Percentiles rank a stretch among this genome's conserved stretches.
These are phyloP conservation scores for Drosophila picticornis DNA, from an alignment of 2,888 invertebrate species.

Conservation along the genomic window DNA sequence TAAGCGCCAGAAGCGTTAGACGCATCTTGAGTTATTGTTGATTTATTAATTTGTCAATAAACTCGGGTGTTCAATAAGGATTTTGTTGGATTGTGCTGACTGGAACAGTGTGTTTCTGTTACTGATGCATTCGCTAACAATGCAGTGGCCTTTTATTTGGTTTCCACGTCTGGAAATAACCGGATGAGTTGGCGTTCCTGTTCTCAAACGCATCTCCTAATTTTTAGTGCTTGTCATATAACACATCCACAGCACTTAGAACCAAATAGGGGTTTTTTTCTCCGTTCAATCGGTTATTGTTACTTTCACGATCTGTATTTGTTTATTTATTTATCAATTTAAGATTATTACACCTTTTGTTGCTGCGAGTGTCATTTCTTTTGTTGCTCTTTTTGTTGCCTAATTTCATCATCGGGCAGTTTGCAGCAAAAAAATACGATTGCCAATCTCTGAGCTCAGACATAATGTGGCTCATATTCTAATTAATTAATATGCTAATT, in stretches of 20 bases:
- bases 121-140: constrained; percentile 36
- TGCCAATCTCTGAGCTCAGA: background rate
- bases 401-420: background rate
- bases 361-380: background rate
- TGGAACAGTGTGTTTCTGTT: constrained; percentile 5
- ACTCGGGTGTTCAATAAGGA: background rate
- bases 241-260: constrained; percentile 7
- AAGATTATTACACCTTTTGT: constrained; percentile 29
- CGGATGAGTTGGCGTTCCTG: constrained; percentile 40
- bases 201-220: constrained; percentile 35
- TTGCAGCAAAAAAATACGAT: constrained; percentile 3
- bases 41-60: constrained; percentile 1
- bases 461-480: background rate
- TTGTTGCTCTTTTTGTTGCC: background rate
- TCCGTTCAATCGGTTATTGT: constrained; percentile 31
- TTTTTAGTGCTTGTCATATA: constrained; percentile 9
- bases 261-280: constrained; percentile 23
- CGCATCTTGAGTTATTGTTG: constrained; percentile 51
- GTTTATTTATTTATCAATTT: constrained; percentile 6
- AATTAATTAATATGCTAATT: background rate
- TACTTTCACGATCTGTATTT: constrained; percentile 33
- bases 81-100: constrained; percentile 8
- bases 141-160: constrained; percentile 39
- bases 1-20: constrained; percentile 52
- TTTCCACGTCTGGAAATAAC: constrained; percentile 19